Conservation (phyloP, 2,797 vertebrate genomes). For the Neostethus bicornis region DNA sequence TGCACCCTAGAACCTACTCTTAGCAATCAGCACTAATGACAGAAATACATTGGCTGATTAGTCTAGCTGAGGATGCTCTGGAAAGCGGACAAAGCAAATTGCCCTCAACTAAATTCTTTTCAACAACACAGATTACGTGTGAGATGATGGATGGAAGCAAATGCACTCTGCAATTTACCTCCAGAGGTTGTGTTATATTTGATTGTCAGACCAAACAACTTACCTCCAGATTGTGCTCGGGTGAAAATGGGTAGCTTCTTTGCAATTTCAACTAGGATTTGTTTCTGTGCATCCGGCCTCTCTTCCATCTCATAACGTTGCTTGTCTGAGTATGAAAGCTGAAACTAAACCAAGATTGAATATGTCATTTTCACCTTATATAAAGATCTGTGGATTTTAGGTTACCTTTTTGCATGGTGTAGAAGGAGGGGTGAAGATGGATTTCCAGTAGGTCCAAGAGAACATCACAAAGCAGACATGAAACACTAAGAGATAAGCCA, state of each 20-base stretch:
- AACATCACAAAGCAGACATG: conserved; percentile 96
- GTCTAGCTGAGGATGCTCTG: conserved; percentile 33
- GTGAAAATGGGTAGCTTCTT: conserved; percentile 92
- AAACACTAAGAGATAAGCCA: conserved; percentile 90
- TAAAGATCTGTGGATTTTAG: neutral
- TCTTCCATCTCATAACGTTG: conserved; percentile 94
- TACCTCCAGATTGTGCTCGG: conserved; percentile 90
- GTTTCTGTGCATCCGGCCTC: conserved; percentile 91
- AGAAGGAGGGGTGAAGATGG: conserved; percentile 92
- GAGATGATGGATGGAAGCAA: conserved; percentile 6
- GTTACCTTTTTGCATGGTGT: conserved; percentile 93
- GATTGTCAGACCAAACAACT: neutral
- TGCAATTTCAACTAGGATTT: conserved; percentile 90
- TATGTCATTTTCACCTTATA: neutral
- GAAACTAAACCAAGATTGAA: conserved; percentile 81
- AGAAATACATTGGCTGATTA: conserved; percentile 56
- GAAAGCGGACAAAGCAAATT: conserved; percentile 37
- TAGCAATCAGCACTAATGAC: conserved; percentile 70
- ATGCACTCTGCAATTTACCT: conserved; percentile 5
- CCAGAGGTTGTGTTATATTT: neutral
- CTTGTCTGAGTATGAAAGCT: conserved; percentile 92
- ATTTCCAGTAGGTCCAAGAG: conserved; percentile 97
- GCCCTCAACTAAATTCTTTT: conserved; percentile 38
- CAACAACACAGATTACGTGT: conserved; percentile 30
- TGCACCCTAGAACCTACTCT: conserved; percentile 42